Conservation (phyloP, 23 tunicate genomes). For the Styela plicata region DNA sequence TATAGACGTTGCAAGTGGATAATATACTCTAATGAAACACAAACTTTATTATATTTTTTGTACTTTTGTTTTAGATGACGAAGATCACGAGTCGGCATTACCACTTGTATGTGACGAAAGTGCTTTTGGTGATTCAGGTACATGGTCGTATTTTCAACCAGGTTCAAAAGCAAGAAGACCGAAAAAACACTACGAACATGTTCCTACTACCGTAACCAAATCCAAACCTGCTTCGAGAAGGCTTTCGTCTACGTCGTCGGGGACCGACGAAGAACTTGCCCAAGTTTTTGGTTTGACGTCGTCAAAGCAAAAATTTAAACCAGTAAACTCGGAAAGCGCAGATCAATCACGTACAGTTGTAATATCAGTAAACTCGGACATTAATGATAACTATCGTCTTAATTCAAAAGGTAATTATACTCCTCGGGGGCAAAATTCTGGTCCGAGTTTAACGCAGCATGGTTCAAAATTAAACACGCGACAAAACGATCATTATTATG, state of each 20-base stretch:
- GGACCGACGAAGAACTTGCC: conserved; percentile 38
- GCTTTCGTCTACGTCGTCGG: conserved; percentile 18
- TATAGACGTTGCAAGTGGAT: no score
- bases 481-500: neutral
- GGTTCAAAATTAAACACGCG: neutral
- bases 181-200: neutral
- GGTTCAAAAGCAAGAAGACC: neutral
- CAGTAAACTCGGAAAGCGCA: neutral
- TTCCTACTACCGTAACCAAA: neutral
- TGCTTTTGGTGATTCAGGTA: conserved; percentile 22
- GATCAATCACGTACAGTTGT: neutral
- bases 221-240: neutral
- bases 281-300: conserved; percentile 20
- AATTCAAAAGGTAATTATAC: neutral
- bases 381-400: conserved; percentile 3
- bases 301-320: conserved; percentile 9
- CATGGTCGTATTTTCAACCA: conserved; percentile 26
- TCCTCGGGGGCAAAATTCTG: neutral
- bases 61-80: conserved; percentile 8
- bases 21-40: no score
- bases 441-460: neutral
- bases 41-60: no score
- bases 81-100: neutral
- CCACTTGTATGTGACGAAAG: conserved; percentile 29
- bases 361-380: neutral